Evolutionary conservation across 2,888 invertebrate genomes (phyloP).

Genomic region (Eubasilissa splendida): DNA sequence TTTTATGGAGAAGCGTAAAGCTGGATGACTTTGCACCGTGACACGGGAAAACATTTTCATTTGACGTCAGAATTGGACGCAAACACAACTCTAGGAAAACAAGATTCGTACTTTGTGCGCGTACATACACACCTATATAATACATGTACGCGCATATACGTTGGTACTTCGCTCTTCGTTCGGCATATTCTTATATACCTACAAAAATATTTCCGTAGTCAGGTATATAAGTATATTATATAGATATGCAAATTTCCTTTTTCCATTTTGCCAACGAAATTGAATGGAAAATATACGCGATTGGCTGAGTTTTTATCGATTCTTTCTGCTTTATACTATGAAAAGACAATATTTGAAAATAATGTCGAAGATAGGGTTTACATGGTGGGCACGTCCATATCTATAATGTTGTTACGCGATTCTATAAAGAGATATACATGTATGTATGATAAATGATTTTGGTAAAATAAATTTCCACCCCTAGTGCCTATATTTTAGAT

Average conservation of each 20-base stretch:
- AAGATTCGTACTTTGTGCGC: conserved; percentile 45
- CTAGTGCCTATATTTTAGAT: too few relatives aligned
- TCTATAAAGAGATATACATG: too few relatives aligned
- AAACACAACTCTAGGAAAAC: conserved; percentile 51
- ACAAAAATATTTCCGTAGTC: background rate
- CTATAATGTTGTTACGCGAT: too few relatives aligned
- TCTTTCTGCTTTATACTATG: background rate
- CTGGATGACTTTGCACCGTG: conserved; percentile 51
- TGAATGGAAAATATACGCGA: conserved; percentile 20
- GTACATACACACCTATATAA: conserved; percentile 19
- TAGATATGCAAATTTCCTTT: conserved; percentile 13
- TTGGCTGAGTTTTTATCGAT: conserved; percentile 15
- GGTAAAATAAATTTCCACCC: too few relatives aligned
- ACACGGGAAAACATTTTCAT: conserved; percentile 56
- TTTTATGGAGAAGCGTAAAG: conserved; percentile 57
- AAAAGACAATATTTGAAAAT: background rate
- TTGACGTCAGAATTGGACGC: conserved; percentile 57
- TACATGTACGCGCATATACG: too few relatives aligned
- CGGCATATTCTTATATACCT: too few relatives aligned
- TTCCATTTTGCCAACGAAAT: conserved; percentile 32
- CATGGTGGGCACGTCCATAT: too few relatives aligned
- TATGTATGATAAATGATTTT: too few relatives aligned
- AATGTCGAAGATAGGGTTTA: too few relatives aligned
- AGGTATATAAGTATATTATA: background rate
- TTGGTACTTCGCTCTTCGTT: too few relatives aligned